These are phyloP conservation scores for Aplochiton taeniatus DNA, from an alignment of 2,797 vertebrate species.

Conservation along the genomic window DNA sequence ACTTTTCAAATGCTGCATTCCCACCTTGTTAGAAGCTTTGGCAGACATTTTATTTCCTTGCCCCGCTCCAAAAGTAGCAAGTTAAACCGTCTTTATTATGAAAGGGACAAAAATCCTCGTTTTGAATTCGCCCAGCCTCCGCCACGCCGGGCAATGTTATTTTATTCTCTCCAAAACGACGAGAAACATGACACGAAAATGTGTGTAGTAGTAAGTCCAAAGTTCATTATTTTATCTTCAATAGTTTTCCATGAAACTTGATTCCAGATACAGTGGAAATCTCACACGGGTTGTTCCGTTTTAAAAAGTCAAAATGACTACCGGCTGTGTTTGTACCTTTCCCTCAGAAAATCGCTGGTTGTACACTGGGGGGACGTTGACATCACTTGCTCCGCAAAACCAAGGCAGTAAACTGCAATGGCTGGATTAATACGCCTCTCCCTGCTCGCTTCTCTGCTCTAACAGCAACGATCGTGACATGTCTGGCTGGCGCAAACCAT, in stretches of 20 bases:
- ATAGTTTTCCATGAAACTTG: constrained; percentile 25
- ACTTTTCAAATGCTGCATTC: constrained; percentile 52
- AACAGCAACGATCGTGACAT: constrained; percentile 74
- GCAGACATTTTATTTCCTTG: constrained; percentile 88
- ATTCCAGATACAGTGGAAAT: constrained; percentile 41
- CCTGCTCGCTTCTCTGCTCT: constrained; percentile 37
- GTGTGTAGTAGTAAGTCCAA: constrained; percentile 69
- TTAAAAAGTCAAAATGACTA: neutral
- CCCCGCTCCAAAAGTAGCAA: constrained; percentile 52
- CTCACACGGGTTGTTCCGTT: neutral
- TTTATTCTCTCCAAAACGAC: constrained; percentile 72
- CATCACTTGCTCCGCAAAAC: constrained; percentile 12
- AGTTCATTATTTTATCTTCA: constrained; percentile 78
- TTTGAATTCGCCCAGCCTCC: constrained; percentile 74
- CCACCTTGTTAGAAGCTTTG: constrained; percentile 87
- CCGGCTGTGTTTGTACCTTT: neutral
- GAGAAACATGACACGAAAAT: constrained; percentile 76
- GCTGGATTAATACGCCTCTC: constrained; percentile 27
- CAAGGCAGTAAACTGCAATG: constrained; percentile 24
- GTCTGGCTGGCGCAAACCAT: constrained; percentile 73
- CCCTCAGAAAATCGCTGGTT: neutral
- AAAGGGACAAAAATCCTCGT: constrained; percentile 53
- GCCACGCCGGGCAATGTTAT: constrained; percentile 78
- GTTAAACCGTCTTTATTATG: constrained; percentile 54
- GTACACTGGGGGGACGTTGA: neutral